Conservation (phyloP, 2,113 vertebrate species). For the Datnioides undecimradiatus region DNA sequence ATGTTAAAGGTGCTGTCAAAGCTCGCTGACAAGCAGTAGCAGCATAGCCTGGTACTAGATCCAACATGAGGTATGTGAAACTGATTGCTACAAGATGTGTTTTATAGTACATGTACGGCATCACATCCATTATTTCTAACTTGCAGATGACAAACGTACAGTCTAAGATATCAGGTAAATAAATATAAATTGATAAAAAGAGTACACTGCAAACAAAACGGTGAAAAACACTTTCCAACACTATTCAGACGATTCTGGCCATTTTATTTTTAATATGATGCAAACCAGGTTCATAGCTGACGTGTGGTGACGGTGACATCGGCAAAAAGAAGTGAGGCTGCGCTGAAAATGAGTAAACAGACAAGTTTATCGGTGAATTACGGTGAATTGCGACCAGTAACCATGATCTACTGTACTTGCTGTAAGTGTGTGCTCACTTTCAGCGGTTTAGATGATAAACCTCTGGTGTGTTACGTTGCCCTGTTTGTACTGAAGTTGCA, state of each 20-base stretch:
- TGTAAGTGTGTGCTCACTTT: too few relatives aligned
- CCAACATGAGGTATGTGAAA: conserved; percentile 8
- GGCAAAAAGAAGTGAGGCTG: background rate
- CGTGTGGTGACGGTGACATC: background rate
- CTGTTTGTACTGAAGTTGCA: background rate
- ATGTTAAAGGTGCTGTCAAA: background rate
- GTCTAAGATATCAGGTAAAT: too few relatives aligned
- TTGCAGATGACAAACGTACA: too few relatives aligned
- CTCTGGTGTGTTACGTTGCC: too few relatives aligned
- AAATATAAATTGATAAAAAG: too few relatives aligned
- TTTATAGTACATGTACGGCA: background rate
- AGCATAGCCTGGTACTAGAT: background rate
- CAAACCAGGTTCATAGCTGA: background rate
- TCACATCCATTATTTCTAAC: background rate
- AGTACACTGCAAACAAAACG: too few relatives aligned
- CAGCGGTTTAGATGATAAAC: too few relatives aligned
- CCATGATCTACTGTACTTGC: too few relatives aligned
- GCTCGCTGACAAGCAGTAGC: background rate
- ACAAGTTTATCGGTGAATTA: too few relatives aligned
- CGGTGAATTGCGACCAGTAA: too few relatives aligned
- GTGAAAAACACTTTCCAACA: too few relatives aligned
- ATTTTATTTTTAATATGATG: background rate
- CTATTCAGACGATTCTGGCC: too few relatives aligned
- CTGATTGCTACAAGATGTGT: background rate
- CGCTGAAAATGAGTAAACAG: background rate